These are phyloP conservation scores for Belgica antarctica DNA, from an alignment of 2,888 invertebrate species.

Conservation along the genomic window DNA sequence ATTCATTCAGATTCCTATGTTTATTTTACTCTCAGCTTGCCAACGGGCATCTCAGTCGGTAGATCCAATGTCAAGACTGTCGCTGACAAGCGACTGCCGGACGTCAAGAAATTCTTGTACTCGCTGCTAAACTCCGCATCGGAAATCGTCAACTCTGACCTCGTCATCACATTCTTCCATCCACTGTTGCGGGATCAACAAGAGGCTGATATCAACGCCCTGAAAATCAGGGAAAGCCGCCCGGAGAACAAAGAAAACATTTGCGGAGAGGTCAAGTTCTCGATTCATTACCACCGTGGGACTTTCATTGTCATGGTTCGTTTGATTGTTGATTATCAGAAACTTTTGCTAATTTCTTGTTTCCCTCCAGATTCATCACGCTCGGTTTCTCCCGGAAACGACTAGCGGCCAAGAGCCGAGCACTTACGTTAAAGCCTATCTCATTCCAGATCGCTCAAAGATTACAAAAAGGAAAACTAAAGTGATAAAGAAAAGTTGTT, in stretches of 20 bases:
- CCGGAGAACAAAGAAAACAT: conserved; percentile 53
- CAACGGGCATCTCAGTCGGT: conserved; percentile 77
- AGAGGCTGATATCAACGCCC: conserved; percentile 75
- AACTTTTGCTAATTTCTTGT: too few species aligned
- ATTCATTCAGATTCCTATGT: conserved; percentile 41
- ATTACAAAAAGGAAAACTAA: conserved; percentile 95
- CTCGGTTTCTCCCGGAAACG: conserved; percentile 77
- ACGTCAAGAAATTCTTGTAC: conserved; percentile 83
- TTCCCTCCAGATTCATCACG: conserved; percentile 67
- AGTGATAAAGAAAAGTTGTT: conserved; percentile 85
- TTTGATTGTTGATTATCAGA: too few species aligned
- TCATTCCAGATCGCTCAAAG: conserved; percentile 88
- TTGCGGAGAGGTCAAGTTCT: conserved; percentile 75
- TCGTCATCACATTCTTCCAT: conserved; percentile 99
- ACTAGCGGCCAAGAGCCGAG: conserved; percentile 81
- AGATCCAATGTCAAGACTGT: conserved; percentile 93
- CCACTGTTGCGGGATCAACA: conserved; percentile 92
- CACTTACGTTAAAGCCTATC: conserved; percentile 86
- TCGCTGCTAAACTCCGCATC: conserved; percentile 83
- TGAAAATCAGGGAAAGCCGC: conserved; percentile 65
- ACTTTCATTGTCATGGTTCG: conserved; percentile 79
- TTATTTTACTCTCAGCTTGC: conserved; percentile 57
- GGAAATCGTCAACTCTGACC: conserved; percentile 92
- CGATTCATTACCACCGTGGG: conserved; percentile 72
- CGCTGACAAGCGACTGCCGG: conserved; percentile 85